Percentiles rank a stretch among this genome's conserved stretches.
Evolutionary conservation across 2,888 invertebrate genomes (phyloP).

Genomic region (Sarcophaga subvicina): DNA sequence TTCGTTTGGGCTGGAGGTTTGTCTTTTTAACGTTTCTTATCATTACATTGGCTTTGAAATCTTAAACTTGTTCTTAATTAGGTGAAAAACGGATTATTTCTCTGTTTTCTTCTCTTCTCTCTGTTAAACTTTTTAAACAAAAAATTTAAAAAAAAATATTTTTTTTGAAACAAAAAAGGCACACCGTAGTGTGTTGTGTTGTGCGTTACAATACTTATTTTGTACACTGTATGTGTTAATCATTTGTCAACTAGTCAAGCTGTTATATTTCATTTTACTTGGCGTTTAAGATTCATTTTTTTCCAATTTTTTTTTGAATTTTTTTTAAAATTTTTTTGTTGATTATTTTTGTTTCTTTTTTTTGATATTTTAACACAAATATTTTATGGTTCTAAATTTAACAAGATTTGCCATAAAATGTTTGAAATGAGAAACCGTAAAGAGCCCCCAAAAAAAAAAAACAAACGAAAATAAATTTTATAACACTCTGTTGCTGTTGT

Average conservation of each 20-base stretch:
- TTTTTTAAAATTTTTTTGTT: background rate
- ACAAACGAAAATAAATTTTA: background rate
- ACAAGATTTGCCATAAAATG: slow-evolving; percentile 60
- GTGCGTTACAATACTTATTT: slow-evolving; percentile 14
- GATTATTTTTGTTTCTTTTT: slow-evolving; percentile 2
- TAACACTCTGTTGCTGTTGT: slow-evolving; percentile 22
- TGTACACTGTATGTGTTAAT: slow-evolving; percentile 58
- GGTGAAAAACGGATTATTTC: slow-evolving; percentile 70
- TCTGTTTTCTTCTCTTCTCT: background rate
- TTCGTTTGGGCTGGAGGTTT: background rate
- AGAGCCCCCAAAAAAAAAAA: background rate
- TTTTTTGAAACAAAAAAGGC: background rate
- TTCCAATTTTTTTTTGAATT: too few relatives aligned
- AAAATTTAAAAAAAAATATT: background rate
- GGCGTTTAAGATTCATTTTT: slow-evolving; percentile 33
- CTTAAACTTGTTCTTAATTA: slow-evolving; percentile 73
- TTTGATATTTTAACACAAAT: slow-evolving; percentile 18
- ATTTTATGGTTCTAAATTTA: slow-evolving; percentile 63
- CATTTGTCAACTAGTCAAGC: slow-evolving; percentile 65
- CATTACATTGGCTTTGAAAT: slow-evolving; percentile 66
- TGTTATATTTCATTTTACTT: slow-evolving; percentile 39
- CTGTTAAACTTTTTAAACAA: background rate
- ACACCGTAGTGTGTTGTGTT: slow-evolving; percentile 14
- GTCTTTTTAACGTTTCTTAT: slow-evolving; percentile 62
- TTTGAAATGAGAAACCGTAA: slow-evolving; percentile 26